Evolutionary conservation across 64 coral and sea anemone species (phyloP).

Genomic region (Porites lutea): DNA sequence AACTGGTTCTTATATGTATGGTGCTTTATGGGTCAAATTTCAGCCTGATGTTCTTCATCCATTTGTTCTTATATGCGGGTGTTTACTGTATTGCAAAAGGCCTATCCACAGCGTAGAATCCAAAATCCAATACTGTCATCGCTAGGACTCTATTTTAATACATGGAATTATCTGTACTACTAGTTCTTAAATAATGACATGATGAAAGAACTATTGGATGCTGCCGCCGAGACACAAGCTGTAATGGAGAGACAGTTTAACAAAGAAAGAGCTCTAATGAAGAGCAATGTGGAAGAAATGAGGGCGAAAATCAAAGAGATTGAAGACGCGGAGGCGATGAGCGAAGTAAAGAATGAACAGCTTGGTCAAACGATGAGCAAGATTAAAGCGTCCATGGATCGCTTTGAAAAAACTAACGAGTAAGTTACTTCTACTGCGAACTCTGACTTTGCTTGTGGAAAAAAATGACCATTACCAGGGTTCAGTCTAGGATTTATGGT

Average conservation of each 20-base stretch:
- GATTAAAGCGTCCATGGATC: constrained; percentile 73
- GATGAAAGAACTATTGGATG: constrained; percentile 1
- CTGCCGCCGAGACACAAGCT: not conserved
- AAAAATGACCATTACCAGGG: too few species aligned
- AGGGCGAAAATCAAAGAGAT: constrained; percentile 77
- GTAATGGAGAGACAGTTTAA: constrained; percentile 74
- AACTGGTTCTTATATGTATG: too few species aligned
- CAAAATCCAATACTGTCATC: too few species aligned
- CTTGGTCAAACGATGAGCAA: constrained; percentile 61
- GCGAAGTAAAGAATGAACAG: constrained; percentile 24
- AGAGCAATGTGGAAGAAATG: constrained; percentile 51
- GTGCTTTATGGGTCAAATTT: too few species aligned
- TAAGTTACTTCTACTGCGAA: not conserved
- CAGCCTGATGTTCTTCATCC: too few species aligned
- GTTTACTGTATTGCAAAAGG: too few species aligned
- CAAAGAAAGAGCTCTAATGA: constrained; percentile 46
- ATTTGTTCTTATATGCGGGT: too few species aligned
- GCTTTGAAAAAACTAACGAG: constrained; percentile 84
- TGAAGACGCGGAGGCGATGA: constrained; percentile 54
- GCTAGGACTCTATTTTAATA: too few species aligned
- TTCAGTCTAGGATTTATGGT: too few species aligned
- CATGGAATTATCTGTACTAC: not conserved
- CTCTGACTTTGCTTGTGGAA: not conserved
- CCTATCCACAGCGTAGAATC: too few species aligned
- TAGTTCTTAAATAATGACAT: constrained; percentile 10